Conservation (phyloP, 2,888 invertebrate genomes). For the Urechis unicinctus region DNA sequence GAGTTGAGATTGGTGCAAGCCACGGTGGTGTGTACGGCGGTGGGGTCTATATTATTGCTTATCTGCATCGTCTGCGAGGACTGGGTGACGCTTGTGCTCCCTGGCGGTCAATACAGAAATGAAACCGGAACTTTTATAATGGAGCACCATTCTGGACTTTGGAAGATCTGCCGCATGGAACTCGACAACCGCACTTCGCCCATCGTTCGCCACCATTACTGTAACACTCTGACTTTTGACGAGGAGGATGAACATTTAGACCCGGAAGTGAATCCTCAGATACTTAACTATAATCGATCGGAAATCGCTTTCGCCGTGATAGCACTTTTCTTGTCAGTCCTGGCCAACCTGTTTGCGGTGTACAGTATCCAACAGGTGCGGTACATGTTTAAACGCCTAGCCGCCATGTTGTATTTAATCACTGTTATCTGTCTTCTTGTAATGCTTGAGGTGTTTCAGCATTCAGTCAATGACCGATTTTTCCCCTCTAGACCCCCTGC, state of each 20-base stretch:
- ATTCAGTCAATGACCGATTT: slow-evolving; percentile 64
- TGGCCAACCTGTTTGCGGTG: slow-evolving; percentile 74
- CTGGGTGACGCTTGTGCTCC: background rate
- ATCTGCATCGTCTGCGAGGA: background rate
- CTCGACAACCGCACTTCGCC: background rate
- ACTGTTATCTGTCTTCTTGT: slow-evolving; percentile 74
- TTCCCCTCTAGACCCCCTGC: slow-evolving; percentile 64
- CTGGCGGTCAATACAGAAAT: background rate
- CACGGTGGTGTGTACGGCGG: too few relatives aligned
- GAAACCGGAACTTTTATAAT: background rate
- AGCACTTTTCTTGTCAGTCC: slow-evolving; percentile 70
- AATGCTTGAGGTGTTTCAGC: slow-evolving; percentile 73
- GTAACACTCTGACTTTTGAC: slow-evolving; percentile 2
- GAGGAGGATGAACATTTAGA: slow-evolving; percentile 1
- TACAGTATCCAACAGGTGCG: slow-evolving; percentile 79
- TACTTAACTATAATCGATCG: slow-evolving; percentile 68
- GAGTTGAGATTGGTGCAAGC: too few relatives aligned
- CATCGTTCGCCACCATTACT: background rate
- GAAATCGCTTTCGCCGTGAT: slow-evolving; percentile 79
- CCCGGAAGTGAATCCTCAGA: slow-evolving; percentile 8
- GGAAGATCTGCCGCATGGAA: slow-evolving; percentile 11
- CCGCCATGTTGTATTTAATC: slow-evolving; percentile 77
- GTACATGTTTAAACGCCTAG: slow-evolving; percentile 81
- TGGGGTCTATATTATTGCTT: too few relatives aligned
- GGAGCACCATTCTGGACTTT: slow-evolving; percentile 13